Conservation (phyloP, 1,140 invertebrate species). For the Limonius californicus region DNA sequence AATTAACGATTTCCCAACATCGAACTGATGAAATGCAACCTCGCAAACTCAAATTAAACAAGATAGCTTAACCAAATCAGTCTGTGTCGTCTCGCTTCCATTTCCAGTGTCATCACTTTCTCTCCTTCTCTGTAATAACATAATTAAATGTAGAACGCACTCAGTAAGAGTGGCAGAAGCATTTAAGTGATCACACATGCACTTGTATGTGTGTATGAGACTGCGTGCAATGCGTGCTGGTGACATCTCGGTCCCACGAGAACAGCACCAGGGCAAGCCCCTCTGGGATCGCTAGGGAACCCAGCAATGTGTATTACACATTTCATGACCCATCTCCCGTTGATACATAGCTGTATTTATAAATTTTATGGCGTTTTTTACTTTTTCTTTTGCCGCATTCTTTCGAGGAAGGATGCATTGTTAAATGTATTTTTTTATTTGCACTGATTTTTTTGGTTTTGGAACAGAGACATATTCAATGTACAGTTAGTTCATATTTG, state of each 20-base stretch:
- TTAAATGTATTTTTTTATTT: too few relatives aligned
- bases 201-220: conserved; percentile 3
- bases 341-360: conserved; percentile 12
- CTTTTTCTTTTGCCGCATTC: not conserved
- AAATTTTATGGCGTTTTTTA: conserved; percentile 3
- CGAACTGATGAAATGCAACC: too few relatives aligned
- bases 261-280: conserved; percentile 1
- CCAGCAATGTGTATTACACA: conserved; percentile 12
- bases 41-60: too few relatives aligned
- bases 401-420: too few relatives aligned
- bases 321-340: conserved; percentile 5
- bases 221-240: not conserved
- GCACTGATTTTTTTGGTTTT: too few relatives aligned
- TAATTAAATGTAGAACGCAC: not conserved
- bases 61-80: too few relatives aligned
- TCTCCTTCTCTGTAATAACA: not conserved
- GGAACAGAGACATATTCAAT: too few relatives aligned
- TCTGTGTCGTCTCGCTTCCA: too few relatives aligned
- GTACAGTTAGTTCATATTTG: too few relatives aligned
- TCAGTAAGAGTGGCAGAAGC: not conserved
- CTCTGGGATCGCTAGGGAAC: conserved; percentile 5
- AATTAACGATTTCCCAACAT: too few relatives aligned
- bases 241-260: conserved; percentile 1
- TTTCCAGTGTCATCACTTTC: too few relatives aligned
- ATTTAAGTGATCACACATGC: conserved; percentile 11